These are phyloP conservation scores for Delphinapterus leucas DNA, from an alignment of 2,113 vertebrate genomes.

Conservation along the genomic window DNA sequence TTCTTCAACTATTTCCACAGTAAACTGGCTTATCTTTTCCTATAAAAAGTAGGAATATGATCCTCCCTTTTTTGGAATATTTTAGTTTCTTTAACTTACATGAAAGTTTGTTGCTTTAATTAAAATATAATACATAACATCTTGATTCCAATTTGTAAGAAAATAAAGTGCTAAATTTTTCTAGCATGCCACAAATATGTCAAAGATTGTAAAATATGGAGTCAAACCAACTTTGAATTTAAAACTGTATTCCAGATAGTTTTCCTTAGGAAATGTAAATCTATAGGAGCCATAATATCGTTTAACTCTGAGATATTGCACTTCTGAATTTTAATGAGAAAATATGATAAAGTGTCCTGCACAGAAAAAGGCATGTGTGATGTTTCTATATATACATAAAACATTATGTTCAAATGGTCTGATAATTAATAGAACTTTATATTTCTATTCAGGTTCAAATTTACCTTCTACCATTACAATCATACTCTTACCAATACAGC, in stretches of 20 bases:
- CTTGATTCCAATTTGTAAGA: background rate
- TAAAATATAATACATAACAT: background rate
- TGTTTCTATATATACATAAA: background rate
- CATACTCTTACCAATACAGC: background rate
- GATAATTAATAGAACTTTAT: background rate
- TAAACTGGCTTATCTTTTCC: background rate
- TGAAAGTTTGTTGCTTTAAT: background rate
- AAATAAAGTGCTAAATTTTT: background rate
- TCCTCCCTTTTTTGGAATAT: background rate
- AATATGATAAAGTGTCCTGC: background rate
- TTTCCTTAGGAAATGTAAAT: background rate
- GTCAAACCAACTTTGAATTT: background rate
- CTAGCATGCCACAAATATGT: background rate
- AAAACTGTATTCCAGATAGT: background rate
- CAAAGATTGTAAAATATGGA: background rate
- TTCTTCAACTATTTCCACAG: background rate
- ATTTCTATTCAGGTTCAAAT: background rate
- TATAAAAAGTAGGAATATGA: background rate
- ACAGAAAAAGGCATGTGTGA: background rate
- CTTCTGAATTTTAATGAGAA: background rate
- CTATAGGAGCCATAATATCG: background rate
- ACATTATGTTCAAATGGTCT: background rate
- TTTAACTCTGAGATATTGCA: background rate
- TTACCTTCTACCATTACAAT: background rate
- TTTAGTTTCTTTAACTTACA: background rate